These are phyloP conservation scores for Turdus rufiventris DNA, from an alignment of 2,113 vertebrate genomes.

Conservation along the genomic window DNA sequence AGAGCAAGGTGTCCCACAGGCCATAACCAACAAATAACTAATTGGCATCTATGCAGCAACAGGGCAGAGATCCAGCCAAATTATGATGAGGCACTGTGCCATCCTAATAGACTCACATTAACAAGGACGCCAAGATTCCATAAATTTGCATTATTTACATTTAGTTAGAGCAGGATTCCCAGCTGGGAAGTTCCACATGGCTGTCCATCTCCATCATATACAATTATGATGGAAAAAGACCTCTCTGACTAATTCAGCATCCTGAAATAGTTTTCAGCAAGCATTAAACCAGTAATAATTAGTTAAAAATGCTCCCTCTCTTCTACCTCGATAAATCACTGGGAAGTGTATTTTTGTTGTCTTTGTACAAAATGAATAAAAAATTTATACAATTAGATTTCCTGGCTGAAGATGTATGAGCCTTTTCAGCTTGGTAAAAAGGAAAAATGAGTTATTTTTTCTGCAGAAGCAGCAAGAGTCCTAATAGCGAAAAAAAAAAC, in stretches of 20 bases:
- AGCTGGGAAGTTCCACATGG: constrained; percentile 23
- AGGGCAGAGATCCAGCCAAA: constrained; percentile 26
- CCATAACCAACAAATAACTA: constrained; percentile 32
- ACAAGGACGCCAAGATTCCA: background rate
- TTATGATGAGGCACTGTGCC: constrained; percentile 2
- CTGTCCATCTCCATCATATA: background rate
- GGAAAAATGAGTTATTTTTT: background rate
- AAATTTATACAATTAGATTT: background rate
- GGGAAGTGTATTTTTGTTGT: background rate
- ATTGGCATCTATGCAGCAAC: background rate
- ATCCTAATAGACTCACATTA: background rate
- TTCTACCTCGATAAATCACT: background rate
- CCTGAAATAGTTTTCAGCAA: background rate
- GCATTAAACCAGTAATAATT: background rate
- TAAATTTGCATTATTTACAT: constrained; percentile 44
- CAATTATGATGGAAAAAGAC: background rate
- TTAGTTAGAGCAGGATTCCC: constrained; percentile 20
- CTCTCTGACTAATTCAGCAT: background rate
- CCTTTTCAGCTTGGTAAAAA: background rate
- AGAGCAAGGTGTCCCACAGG: constrained; percentile 20
- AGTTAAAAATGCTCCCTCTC: background rate
- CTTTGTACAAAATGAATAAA: background rate
- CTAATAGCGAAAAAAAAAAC: rapidly evolving
- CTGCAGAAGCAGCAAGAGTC: background rate
- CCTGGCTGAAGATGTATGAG: background rate